phyloP scores from a whole-genome alignment of 2,797 vertebrate species.

The Sphaeramia orbicularis region DNA sequence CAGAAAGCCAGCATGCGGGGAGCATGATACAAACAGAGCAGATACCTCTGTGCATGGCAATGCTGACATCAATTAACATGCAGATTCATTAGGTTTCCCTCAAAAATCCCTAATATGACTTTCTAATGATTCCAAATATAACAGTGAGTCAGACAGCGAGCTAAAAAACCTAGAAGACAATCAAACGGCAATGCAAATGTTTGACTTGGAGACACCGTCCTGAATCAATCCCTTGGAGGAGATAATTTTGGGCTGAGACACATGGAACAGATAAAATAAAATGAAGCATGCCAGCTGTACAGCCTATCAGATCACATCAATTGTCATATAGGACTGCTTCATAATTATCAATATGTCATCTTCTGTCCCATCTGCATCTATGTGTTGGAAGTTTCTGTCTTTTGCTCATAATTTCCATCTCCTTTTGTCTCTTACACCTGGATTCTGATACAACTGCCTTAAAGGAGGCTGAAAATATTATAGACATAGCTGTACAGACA shows the following conservation, averaged over 20 bases:
- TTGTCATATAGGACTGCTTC: constrained; percentile 8
- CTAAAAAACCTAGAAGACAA: constrained; percentile 50
- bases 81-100: constrained; percentile 73
- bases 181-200: constrained; percentile 63
- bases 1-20: constrained; percentile 73
- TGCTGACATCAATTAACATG: constrained; percentile 74
- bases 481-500: not conserved
- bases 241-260: constrained; percentile 46
- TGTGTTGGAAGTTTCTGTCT: not conserved
- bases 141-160: constrained; percentile 49
- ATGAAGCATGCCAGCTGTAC: constrained; percentile 33
- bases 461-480: not conserved
- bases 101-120: constrained; percentile 60
- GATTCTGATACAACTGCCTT: not conserved
- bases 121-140: constrained; percentile 64
- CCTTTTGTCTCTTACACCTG: not conserved
- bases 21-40: constrained; percentile 71
- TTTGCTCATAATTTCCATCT: not conserved
- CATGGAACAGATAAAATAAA: constrained; percentile 36
- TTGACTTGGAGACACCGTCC: constrained; percentile 61
- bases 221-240: constrained; percentile 57
- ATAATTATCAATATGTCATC: constrained; percentile 7
- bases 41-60: constrained; percentile 58
- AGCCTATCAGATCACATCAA: constrained; percentile 31
- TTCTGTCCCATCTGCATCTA: constrained; percentile 1